A percentile compares a stretch with the other conserved stretches of the same genome.
Evolutionary conservation across 2,113 vertebrate genomes (phyloP).

Genomic region (Gadus chalcogrammus): DNA sequence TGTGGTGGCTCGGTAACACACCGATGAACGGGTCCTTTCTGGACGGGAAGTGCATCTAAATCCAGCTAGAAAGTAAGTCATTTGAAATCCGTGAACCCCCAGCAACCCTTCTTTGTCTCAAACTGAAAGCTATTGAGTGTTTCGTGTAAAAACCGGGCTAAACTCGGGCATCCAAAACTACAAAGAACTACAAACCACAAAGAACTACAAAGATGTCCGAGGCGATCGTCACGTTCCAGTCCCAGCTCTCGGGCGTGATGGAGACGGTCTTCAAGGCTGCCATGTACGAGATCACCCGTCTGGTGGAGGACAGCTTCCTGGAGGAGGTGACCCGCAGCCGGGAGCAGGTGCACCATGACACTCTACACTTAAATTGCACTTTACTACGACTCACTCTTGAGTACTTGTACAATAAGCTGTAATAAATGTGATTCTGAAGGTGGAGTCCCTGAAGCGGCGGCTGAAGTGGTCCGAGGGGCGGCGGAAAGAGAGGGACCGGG

Average conservation of each 20-base stretch:
- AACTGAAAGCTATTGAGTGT: too few relatives aligned
- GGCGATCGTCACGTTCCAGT: constrained; percentile 68
- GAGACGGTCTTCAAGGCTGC: constrained; percentile 77
- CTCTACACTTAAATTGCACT: too few relatives aligned
- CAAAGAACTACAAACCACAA: constrained; percentile 10
- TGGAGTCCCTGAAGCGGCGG: constrained; percentile 66
- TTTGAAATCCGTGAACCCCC: too few relatives aligned
- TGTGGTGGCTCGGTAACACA: too few relatives aligned
- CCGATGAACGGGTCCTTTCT: too few relatives aligned
- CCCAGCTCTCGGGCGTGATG: constrained; percentile 77
- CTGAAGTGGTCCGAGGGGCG: constrained; percentile 64
- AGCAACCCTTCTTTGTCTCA: too few relatives aligned
- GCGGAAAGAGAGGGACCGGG: constrained; percentile 49
- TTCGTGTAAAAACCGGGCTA: too few relatives aligned
- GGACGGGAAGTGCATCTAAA: too few relatives aligned
- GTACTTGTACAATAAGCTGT: too few relatives aligned
- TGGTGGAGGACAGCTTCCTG: constrained; percentile 74
- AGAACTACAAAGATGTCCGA: constrained; percentile 59
- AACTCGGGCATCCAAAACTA: neutral
- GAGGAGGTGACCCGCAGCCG: constrained; percentile 69
- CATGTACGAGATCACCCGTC: constrained; percentile 75
- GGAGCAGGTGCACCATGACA: constrained; percentile 54
- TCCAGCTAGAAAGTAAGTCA: too few relatives aligned
- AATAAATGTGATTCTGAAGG: constrained; percentile 2
- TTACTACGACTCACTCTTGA: too few relatives aligned